Evolutionary conservation across 2,113 vertebrate species (phyloP).

Genomic region (Astur gentilis): DNA sequence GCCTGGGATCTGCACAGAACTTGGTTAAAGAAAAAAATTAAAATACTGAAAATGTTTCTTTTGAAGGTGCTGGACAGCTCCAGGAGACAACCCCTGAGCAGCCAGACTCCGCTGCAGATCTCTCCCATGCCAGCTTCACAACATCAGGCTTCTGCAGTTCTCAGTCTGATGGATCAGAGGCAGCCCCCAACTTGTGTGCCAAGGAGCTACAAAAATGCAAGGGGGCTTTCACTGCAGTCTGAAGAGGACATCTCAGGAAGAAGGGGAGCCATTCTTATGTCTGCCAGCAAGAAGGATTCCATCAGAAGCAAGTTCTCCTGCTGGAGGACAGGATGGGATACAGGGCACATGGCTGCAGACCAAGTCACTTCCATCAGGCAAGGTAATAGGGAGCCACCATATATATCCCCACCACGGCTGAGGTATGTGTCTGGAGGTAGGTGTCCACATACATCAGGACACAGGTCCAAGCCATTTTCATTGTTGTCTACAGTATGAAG

Average conservation of each 20-base stretch:
- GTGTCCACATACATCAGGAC: background rate
- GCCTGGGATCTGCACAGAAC: background rate
- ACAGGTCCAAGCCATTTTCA: background rate
- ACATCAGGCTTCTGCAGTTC: background rate
- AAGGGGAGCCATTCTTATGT: background rate
- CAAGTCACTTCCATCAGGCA: background rate
- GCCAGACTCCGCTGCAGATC: background rate
- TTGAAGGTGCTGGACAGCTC: background rate
- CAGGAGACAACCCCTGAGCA: background rate
- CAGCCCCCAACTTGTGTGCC: background rate
- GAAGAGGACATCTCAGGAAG: background rate
- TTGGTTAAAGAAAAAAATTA: background rate
- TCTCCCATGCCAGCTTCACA: background rate
- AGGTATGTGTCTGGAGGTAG: rapidly evolving
- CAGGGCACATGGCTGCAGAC: background rate
- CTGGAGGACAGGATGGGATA: background rate
- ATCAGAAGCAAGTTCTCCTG: background rate
- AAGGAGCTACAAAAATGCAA: background rate
- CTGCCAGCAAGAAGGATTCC: background rate
- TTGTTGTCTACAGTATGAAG: background rate
- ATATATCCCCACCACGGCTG: background rate
- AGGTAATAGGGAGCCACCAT: background rate
- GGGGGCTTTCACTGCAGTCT: rapidly evolving
- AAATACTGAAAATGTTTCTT: background rate
- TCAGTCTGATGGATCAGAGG: background rate